Conservation (phyloP, 2,113 vertebrate genomes). For the Pangasianodon hypophthalmus region DNA sequence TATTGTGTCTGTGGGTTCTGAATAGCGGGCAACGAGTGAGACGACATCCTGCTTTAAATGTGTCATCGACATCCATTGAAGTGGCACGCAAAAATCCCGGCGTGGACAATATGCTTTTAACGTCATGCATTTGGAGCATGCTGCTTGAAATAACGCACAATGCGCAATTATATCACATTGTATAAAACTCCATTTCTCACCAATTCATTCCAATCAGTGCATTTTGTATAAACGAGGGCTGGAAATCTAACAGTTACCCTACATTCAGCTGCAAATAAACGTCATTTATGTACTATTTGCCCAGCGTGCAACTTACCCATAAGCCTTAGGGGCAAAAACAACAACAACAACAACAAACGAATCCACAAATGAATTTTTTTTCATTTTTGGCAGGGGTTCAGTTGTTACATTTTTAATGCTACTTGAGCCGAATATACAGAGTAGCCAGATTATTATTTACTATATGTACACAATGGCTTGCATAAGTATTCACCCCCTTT, state of each 20-base stretch:
- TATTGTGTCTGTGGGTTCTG: constrained; percentile 65
- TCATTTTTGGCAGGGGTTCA: too few relatives aligned
- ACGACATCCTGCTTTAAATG: constrained; percentile 73
- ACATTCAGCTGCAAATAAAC: not conserved
- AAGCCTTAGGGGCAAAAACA: too few relatives aligned
- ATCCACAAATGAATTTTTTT: not conserved
- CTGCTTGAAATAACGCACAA: not conserved
- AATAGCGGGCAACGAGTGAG: constrained; percentile 61
- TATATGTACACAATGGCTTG: not conserved
- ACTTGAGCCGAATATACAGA: not conserved
- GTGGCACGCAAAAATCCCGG: not conserved
- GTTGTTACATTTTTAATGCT: too few relatives aligned
- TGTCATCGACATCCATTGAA: constrained; percentile 68
- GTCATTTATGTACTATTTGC: not conserved
- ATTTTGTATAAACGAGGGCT: not conserved
- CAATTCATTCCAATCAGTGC: constrained; percentile 3
- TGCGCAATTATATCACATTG: not conserved
- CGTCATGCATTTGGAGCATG: not conserved
- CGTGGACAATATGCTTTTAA: not conserved
- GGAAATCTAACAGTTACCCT: not conserved
- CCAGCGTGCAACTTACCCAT: too few relatives aligned
- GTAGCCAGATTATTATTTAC: not conserved
- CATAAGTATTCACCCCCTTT: not conserved
- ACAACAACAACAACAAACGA: not conserved
- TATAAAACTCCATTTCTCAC: not conserved